Evolutionary conservation across 2,888 invertebrate species (phyloP).

Genomic region (Pachymerium ferrugineum): DNA sequence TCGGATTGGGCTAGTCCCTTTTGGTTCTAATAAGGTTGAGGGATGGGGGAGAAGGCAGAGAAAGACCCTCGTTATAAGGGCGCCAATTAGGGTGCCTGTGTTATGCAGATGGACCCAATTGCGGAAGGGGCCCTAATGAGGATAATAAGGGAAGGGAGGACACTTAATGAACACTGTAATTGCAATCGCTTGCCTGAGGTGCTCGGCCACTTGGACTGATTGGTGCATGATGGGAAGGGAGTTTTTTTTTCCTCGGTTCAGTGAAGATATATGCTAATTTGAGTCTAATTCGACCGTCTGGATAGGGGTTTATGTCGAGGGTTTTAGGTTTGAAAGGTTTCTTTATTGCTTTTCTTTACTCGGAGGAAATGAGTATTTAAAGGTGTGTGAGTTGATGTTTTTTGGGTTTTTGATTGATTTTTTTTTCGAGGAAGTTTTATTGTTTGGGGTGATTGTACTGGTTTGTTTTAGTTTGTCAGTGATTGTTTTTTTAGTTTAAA

Average conservation of each 20-base stretch:
- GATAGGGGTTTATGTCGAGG: slow-evolving; percentile 8
- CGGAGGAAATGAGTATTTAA: slow-evolving; percentile 1
- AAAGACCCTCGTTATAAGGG: background rate
- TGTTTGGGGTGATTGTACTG: no score
- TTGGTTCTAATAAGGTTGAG: slow-evolving; percentile 9
- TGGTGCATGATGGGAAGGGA: slow-evolving; percentile 7
- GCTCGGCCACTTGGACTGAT: slow-evolving; percentile 24
- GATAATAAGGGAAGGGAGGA: slow-evolving; percentile 33
- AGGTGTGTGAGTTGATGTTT: slow-evolving; percentile 9
- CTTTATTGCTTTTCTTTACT: slow-evolving; percentile 5
- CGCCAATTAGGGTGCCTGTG: slow-evolving; percentile 32
- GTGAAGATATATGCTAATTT: slow-evolving; percentile 22
- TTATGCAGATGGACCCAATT: slow-evolving; percentile 33
- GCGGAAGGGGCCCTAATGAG: slow-evolving; percentile 33
- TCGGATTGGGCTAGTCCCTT: background rate
- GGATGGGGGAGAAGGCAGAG: background rate
- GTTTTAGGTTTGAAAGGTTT: slow-evolving; percentile 20
- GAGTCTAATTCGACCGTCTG: slow-evolving; percentile 27
- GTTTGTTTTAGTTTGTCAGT: no score
- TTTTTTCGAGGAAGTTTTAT: no score
- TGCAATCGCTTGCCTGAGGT: slow-evolving; percentile 22
- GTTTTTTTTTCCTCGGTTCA: background rate
- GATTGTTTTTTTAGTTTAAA: no score
- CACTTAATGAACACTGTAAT: slow-evolving; percentile 32
- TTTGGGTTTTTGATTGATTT: no score